Conservation (phyloP, 2,113 vertebrate genomes). For the Pithys albifrons region DNA sequence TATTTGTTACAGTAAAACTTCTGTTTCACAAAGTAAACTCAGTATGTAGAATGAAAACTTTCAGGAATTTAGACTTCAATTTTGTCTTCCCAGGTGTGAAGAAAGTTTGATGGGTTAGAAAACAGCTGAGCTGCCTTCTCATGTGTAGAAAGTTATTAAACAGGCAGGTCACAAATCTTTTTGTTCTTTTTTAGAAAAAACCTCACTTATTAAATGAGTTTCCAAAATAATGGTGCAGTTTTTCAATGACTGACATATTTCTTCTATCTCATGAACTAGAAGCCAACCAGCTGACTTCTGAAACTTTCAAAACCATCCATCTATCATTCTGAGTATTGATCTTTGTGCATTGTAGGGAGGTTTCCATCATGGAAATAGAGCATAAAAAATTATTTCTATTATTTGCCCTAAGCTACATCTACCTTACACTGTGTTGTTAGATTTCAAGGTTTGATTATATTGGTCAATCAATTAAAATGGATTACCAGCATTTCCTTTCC, state of each 20-base stretch:
- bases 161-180: not conserved
- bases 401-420: conserved; percentile 32
- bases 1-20: not conserved
- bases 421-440: not conserved
- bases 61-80: conserved; percentile 35
- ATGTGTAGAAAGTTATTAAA: not conserved
- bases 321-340: not conserved
- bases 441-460: conserved; percentile 20
- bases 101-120: conserved; percentile 26
- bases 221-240: conserved; percentile 23
- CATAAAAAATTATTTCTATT: not conserved
- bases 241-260: conserved; percentile 3
- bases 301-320: conserved; percentile 37
- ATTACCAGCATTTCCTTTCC: not conserved
- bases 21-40: not conserved
- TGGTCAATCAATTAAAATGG: conserved; percentile 36
- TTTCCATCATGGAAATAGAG: not conserved
- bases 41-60: conserved; percentile 1
- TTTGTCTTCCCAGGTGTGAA: conserved; percentile 45
- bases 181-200: not conserved
- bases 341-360: not conserved
- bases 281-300: not conserved
- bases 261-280: not conserved
- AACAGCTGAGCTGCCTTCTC: not conserved
- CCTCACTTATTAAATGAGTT: conserved; percentile 10